phyloP scores from a whole-genome alignment of 2,888 invertebrate genomes.

The Molorchus minor region DNA sequence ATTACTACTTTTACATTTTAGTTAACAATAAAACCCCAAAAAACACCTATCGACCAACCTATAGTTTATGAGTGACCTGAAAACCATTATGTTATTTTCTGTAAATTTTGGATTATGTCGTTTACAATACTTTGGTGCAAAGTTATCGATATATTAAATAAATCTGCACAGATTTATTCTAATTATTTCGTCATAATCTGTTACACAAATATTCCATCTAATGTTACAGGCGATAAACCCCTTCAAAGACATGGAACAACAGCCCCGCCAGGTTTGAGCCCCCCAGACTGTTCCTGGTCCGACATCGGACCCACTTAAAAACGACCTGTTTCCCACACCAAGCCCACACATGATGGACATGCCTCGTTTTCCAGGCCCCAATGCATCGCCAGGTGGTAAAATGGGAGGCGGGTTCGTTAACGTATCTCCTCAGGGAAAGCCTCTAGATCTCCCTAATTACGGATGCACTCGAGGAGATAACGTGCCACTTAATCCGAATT shows the following conservation, averaged over 20 bases:
- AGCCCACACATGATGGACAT: conserved; percentile 62
- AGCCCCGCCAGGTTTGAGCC: conserved; percentile 58
- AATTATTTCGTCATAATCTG: too few species aligned
- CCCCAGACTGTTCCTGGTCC: conserved; percentile 60
- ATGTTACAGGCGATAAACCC: conserved; percentile 56
- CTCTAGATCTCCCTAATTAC: conserved; percentile 60
- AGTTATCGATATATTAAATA: too few species aligned
- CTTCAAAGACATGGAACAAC: conserved; percentile 54
- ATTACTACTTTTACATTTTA: too few species aligned
- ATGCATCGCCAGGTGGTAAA: conserved; percentile 60
- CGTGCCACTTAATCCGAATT: conserved; percentile 74
- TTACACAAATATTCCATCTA: too few species aligned
- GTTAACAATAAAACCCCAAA: too few species aligned
- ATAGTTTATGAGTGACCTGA: too few species aligned
- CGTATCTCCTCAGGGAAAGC: conserved; percentile 61
- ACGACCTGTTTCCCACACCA: conserved; percentile 59
- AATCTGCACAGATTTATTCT: too few species aligned
- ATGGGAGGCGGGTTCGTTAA: conserved; percentile 62
- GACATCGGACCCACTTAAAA: conserved; percentile 58
- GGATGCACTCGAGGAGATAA: conserved; percentile 68
- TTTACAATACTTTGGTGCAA: too few species aligned
- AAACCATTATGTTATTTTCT: too few species aligned
- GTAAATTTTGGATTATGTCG: too few species aligned
- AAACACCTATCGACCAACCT: too few species aligned
- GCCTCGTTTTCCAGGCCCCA: conserved; percentile 65